Conservation (phyloP, 2,888 invertebrate genomes). For the Mythimna pallens region DNA sequence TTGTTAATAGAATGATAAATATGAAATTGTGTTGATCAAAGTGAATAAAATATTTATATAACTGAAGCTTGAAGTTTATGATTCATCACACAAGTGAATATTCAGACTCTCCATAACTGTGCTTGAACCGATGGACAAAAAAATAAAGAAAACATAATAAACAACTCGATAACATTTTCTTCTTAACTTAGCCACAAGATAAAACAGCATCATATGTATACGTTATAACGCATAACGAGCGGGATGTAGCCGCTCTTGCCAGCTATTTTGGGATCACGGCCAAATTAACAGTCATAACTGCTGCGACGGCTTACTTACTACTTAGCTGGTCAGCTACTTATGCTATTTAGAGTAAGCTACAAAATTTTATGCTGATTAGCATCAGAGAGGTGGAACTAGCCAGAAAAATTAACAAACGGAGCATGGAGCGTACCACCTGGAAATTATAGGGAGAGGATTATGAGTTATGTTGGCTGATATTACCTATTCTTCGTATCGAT, state of each 20-base stretch:
- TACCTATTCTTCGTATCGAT: too few relatives aligned
- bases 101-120: background rate
- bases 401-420: background rate
- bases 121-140: background rate
- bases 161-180: conserved; percentile 14
- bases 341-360: background rate
- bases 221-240: conserved; percentile 33
- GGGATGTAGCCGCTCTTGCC: conserved; percentile 39
- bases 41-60: too few relatives aligned
- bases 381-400: background rate
- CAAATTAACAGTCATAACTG: conserved; percentile 55
- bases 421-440: too few relatives aligned
- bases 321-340: conserved; percentile 38
- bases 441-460: too few relatives aligned
- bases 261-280: conserved; percentile 56
- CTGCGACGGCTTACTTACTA: conserved; percentile 38
- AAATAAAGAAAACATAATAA: conserved; percentile 1
- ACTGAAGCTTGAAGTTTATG: too few relatives aligned
- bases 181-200: conserved; percentile 31
- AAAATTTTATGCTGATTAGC: conserved; percentile 1
- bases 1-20: too few relatives aligned
- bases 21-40: too few relatives aligned
- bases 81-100: too few relatives aligned
- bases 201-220: conserved; percentile 37
- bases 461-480: too few relatives aligned